Conservation (phyloP, 2,113 vertebrate genomes). For the Etheostoma spectabile region DNA sequence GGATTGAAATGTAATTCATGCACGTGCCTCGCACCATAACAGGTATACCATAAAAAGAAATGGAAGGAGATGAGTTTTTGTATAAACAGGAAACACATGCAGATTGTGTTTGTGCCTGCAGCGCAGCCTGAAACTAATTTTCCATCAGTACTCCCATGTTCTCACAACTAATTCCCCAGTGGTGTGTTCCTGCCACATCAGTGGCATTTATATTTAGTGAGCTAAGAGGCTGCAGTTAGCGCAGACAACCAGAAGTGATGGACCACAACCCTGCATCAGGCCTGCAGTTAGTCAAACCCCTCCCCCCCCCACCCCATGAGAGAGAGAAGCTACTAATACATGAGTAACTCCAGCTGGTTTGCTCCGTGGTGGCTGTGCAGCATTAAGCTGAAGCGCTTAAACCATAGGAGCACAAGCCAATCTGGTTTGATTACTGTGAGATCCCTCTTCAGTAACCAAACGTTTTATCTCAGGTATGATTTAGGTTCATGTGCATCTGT, state of each 20-base stretch:
- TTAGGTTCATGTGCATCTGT: background rate
- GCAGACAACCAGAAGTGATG: conserved; percentile 50
- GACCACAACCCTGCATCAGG: conserved; percentile 32
- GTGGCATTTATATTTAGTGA: conserved; percentile 43
- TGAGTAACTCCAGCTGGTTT: conserved; percentile 37
- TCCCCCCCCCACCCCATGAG: background rate
- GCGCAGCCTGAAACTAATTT: conserved; percentile 37
- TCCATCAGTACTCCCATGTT: conserved; percentile 19
- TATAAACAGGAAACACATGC: background rate
- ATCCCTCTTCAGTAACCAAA: background rate
- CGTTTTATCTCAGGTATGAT: background rate
- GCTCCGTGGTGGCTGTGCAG: conserved; percentile 18
- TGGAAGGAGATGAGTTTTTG: background rate
- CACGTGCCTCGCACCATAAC: background rate
- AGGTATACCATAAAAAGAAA: background rate
- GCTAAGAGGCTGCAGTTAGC: conserved; percentile 42
- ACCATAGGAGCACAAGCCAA: conserved; percentile 9
- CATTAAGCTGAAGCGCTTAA: conserved; percentile 2
- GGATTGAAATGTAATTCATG: background rate
- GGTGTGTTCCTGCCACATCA: conserved; percentile 32
- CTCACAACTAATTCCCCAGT: conserved; percentile 1
- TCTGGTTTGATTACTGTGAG: background rate
- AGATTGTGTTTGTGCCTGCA: conserved; percentile 27
- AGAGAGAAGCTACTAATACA: conserved; percentile 37
- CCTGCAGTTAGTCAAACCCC: conserved; percentile 32